Base-by-base conservation (phyloP, 35 echinoderm and acorn worm species). In the Hemicentrotus pulcherrimus region DNA sequence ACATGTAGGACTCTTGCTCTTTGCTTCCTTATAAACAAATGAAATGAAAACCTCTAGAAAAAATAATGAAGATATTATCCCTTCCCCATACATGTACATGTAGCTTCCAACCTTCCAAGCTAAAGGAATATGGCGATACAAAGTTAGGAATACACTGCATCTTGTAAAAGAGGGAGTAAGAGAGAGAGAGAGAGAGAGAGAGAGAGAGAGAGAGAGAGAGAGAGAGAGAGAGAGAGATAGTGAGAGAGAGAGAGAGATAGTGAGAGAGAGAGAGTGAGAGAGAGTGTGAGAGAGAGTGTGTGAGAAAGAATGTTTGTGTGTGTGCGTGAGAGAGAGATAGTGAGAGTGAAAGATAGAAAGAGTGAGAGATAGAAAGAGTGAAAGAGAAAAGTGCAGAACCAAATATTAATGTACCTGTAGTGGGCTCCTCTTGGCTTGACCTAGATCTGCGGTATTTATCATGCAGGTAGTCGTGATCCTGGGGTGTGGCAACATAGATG, bases 391-490 rank as follows among this genome's bases (percentile, higher is more conserved):
- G 85, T 18, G 60, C 9, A 46, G 33, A 32, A 32, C 32, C 9
- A 45, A 47, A 85, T 10, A 86, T 61, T 32, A 33, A 58, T 15
- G 16, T 52, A 96, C 96, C 96, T 71, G 88, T 94, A 4, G 94
- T 86, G 1, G 31, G 10, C 1, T 96, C 96, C 35, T 96, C 96
- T 59, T 96, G 96, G 31, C 96, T 32, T 93, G 91, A 93, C 86
- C 94, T 94, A 31, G 93, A 91, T 15, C 96, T 19, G 13, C 96
- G 22, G 14, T 94, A 60, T 61, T 89, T 89, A 22, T 92, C 86
- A 58, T 86, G 91, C 32, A 95, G 47, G 47, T 98, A 98, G 58
- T 98, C 97, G 47, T 98, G 97, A 86, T 98, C 97, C 46, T 94
- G 92, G 6, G 97, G 97, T 14, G 97, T 96, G 61, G 95, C 95